phyloP scores from a whole-genome alignment of 2,888 invertebrate species.

The Drosophila sordidula region DNA sequence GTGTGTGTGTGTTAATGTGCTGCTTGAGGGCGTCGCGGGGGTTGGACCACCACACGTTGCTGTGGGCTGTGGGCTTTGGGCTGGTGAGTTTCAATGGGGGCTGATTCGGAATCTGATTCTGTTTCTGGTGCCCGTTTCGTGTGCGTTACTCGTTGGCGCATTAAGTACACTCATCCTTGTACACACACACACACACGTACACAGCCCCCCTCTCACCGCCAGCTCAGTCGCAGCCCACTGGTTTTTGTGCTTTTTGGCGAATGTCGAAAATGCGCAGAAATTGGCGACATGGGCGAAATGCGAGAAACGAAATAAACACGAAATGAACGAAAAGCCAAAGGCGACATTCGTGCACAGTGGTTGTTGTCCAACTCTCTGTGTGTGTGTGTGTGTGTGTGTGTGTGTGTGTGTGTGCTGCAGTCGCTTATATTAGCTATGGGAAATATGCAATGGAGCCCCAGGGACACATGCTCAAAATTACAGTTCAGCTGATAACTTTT shows the following conservation, averaged over 20 bases:
- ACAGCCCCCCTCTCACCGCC: conserved; percentile 12
- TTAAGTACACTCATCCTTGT: conserved; percentile 61
- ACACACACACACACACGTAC: conserved; percentile 17
- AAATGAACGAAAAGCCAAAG: conserved; percentile 36
- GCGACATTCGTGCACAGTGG: conserved; percentile 40
- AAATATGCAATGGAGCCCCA: conserved; percentile 53
- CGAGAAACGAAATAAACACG: conserved; percentile 50
- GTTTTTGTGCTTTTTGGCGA: conserved; percentile 70
- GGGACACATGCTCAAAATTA: conserved; percentile 42
- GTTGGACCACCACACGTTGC: conserved; percentile 6
- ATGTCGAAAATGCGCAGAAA: conserved; percentile 64
- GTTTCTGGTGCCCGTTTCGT: conserved; percentile 48
- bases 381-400: conserved; percentile 12
- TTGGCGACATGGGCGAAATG: conserved; percentile 67
- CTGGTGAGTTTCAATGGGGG: conserved; percentile 37
- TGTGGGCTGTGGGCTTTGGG: conserved; percentile 13
- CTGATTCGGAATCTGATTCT: conserved; percentile 65
- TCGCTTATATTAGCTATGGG: conserved; percentile 42
- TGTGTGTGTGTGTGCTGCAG: conserved; percentile 22
- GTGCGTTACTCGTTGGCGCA: conserved; percentile 68
- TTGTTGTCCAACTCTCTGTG: conserved; percentile 10
- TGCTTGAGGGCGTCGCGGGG: conserved; percentile 56
- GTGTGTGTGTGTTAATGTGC: conserved; percentile 62
- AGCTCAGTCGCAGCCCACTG: conserved; percentile 1
- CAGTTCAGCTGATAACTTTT: conserved; percentile 24